Evolutionary conservation across 2,113 vertebrate genomes (phyloP), one percentile per base, ranked within the genome.

Genomic region (Oxygymnocypris stewartii): DNA sequence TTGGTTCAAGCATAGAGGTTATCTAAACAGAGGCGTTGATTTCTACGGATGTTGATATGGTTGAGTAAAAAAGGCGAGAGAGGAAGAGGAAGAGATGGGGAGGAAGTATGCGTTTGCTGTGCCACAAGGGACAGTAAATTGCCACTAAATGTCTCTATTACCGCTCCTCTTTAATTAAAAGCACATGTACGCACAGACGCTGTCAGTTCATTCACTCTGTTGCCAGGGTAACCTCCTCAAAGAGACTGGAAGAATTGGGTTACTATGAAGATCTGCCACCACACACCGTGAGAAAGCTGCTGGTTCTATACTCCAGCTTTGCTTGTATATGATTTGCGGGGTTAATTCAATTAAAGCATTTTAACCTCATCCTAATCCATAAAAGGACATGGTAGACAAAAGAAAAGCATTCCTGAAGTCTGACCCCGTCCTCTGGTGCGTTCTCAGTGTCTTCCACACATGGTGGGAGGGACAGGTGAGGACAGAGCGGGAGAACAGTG

Each of bases 111-210:
- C 65, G 14, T 77, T 79, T 23, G 37, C 86, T 54, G 76, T 77
- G 69, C 81, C 77, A 86, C 81, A 18, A 81, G 86, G 87, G 86
- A 88, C 81, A 84, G 37, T 6, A 44, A 88, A 76, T 76, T 80
- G 85, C 81, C 85, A 73, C 57, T 87, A 78, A 89, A 86, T 35
- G 44, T 76, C 87, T 86, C 76, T 37, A 87, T 86, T 88, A 87
- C 44, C 6, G 40, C 79, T 82, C n/a, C 25, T 85, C 74, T 87
- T 89, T 88, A 87, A 91, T 91, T 87, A 81, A 86, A 88, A 61
- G 31, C 82, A 79, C 81, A 88, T 86, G 86, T 85, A 73, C 79
- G 76, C 86, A 77, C 76, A 71, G 83, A 31, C n/a, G 42, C 63
- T 82, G 63, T 71, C 76, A 77, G 35, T 81, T 82, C 76, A 88